Conservation (phyloP, 2,888 invertebrate species). For the Hemithea aestivaria region DNA sequence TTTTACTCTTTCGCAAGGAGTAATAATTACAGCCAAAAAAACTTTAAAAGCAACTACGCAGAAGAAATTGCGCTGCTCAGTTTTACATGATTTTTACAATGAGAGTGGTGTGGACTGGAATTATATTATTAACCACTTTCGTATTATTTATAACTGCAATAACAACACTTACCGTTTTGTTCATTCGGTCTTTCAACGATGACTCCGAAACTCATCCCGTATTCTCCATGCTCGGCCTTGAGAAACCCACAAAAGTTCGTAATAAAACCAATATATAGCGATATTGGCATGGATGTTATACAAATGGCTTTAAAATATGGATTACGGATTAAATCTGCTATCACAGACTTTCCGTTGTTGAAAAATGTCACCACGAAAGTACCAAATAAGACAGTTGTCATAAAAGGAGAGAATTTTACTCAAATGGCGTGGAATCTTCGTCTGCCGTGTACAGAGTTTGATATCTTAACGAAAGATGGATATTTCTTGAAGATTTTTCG, state of each 20-base stretch:
- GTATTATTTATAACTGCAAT: not conserved
- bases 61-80: no score
- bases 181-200: not conserved
- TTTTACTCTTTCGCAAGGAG: no score
- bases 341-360: not conserved
- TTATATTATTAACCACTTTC: not conserved
- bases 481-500: conserved; percentile 33
- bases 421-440: conserved; percentile 6
- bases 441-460: conserved; percentile 15
- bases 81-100: no score
- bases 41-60: no score
- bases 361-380: not conserved
- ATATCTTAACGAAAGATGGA: conserved; percentile 32
- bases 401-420: conserved; percentile 3
- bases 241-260: not conserved
- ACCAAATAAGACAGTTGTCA: no score
- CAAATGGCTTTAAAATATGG: no score
- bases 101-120: conserved; percentile 8
- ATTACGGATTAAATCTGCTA: not conserved
- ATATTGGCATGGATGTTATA: no score
- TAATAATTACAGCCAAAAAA: no score
- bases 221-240: not conserved
- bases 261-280: no score
- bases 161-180: not conserved
- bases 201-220: not conserved